Percentiles rank a stretch among this genome's conserved stretches.
phyloP scores from a whole-genome alignment of 92 coral and sea anemone genomes.

The Parazoanthus swiftii region DNA sequence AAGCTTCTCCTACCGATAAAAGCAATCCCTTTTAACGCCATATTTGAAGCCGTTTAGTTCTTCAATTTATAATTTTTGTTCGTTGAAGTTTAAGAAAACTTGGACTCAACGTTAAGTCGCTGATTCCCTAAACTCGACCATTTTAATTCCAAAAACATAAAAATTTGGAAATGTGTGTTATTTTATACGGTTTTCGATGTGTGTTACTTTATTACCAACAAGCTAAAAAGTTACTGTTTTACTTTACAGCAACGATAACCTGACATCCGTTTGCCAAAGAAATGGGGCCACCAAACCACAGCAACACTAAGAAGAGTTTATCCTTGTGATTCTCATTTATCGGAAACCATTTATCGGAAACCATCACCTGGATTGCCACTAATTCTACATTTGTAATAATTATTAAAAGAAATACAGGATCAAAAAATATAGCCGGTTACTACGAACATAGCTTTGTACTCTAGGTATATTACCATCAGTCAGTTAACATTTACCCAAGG shows the following conservation, averaged over 20 bases:
- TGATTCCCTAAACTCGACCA: no score
- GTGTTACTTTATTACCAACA: no score
- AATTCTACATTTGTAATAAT: not conserved
- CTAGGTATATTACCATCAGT: not conserved
- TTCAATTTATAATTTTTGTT: no score
- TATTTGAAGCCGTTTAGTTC: no score
- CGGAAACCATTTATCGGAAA: not conserved
- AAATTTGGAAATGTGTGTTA: no score
- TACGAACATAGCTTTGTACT: not conserved
- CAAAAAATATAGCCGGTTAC: not conserved
- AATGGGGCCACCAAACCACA: not conserved
- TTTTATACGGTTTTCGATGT: no score
- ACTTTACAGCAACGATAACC: constrained; percentile 16
- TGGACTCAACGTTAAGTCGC: no score
- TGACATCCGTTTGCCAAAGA: not conserved
- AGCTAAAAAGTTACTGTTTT: not conserved
- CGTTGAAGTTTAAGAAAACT: no score
- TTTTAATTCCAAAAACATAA: no score
- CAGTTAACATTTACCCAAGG: not conserved
- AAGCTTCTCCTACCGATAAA: no score
- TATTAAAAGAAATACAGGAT: not conserved
- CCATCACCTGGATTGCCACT: not conserved
- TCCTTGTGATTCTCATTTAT: not conserved
- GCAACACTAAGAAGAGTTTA: not conserved
- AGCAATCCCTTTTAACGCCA: no score